Percentiles rank a stretch among this genome's conserved stretches.
phyloP scores from a whole-genome alignment of 2,797 vertebrate genomes.

The Gastrophryne carolinensis region DNA sequence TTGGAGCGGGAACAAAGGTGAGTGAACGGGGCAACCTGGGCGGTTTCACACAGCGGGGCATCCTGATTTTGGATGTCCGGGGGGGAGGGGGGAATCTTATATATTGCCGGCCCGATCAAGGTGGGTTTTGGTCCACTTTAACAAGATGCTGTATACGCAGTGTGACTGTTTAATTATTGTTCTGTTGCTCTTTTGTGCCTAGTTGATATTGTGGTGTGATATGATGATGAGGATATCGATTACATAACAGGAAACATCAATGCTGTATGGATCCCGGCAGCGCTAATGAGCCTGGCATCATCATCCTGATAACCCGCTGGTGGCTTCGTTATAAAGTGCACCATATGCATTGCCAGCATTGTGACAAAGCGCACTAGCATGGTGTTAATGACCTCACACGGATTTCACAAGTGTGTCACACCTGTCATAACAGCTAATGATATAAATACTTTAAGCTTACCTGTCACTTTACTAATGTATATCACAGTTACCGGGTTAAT shows the following conservation, averaged over 20 bases:
- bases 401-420: background rate
- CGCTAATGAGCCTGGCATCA: background rate
- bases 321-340: background rate
- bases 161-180: too few species aligned
- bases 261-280: too few species aligned
- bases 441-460: background rate
- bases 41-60: too few species aligned
- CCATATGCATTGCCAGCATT: background rate
- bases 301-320: background rate
- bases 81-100: too few species aligned
- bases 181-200: too few species aligned
- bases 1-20: too few species aligned
- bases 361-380: background rate
- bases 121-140: too few species aligned
- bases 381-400: constrained; percentile 16
- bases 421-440: constrained; percentile 7
- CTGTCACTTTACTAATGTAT: background rate
- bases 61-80: too few species aligned
- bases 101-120: too few species aligned
- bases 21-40: too few species aligned
- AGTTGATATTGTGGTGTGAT: too few species aligned
- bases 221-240: background rate
- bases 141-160: too few species aligned
- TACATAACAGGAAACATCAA: background rate
- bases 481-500: background rate